A percentile compares a stretch with the other conserved stretches of the same genome.
Evolutionary conservation across 1,140 invertebrate genomes (phyloP).

Genomic region (Prorops nasuta): DNA sequence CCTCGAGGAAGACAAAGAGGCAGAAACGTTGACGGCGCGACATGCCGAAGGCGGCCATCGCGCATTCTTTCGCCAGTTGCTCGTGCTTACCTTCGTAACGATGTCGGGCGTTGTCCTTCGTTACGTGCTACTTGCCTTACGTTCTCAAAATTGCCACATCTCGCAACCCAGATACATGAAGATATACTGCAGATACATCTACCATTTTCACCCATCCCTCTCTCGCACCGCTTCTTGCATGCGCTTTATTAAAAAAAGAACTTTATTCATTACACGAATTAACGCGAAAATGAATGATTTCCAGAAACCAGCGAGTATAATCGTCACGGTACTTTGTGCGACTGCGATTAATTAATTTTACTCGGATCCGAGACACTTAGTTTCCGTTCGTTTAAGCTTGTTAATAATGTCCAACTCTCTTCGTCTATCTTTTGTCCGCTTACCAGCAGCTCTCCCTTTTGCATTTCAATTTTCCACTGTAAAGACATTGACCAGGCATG

Average conservation of each 20-base stretch:
- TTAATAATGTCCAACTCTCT: slow-evolving; percentile 44
- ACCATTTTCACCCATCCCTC: neutral
- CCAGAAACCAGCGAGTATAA: slow-evolving; percentile 30
- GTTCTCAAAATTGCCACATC: no score
- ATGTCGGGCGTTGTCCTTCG: neutral
- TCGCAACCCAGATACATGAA: no score
- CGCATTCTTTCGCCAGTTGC: slow-evolving; percentile 35
- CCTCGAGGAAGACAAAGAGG: slow-evolving; percentile 29
- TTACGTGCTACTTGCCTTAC: no score
- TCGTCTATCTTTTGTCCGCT: no score
- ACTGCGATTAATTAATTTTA: slow-evolving; percentile 59
- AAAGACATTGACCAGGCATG: no score
- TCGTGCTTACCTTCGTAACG: slow-evolving; percentile 6
- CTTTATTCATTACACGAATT: slow-evolving; percentile 15
- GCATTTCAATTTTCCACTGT: no score
- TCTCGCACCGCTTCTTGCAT: neutral
- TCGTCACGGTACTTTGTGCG: slow-evolving; percentile 45
- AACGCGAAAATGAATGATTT: slow-evolving; percentile 15
- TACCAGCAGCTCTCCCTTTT: no score
- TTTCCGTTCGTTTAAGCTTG: slow-evolving; percentile 58
- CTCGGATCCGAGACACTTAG: slow-evolving; percentile 54
- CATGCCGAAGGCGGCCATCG: slow-evolving; percentile 33
- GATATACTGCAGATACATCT: no score
- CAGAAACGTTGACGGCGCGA: slow-evolving; percentile 20
- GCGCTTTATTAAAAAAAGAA: neutral